Evolutionary conservation across 2,113 vertebrate species (phyloP).

Genomic region (Sinocyclocheilus grahami): DNA sequence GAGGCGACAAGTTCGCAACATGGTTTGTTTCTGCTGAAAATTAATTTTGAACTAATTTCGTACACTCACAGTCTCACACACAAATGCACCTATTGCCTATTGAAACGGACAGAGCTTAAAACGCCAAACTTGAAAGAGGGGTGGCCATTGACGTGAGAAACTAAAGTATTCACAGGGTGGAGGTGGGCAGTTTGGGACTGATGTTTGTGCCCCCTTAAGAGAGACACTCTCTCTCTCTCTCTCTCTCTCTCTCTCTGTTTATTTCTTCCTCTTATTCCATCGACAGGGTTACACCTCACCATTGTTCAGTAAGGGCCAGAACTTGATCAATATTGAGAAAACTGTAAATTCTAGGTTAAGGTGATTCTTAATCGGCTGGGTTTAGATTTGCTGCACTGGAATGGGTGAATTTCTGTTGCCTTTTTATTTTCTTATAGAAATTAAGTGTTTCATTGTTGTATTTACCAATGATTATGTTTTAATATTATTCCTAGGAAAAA

Average conservation of each 20-base stretch:
- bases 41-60: conserved; percentile 11
- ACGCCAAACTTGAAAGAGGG: background rate
- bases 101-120: background rate
- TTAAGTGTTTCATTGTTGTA: conserved; percentile 54
- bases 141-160: background rate
- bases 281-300: conserved; percentile 47
- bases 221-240: background rate
- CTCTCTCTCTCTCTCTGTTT: background rate
- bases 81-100: conserved; percentile 7
- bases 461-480: conserved; percentile 55
- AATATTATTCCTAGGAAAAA: conserved; percentile 35
- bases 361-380: conserved; percentile 53
- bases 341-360: conserved; percentile 41
- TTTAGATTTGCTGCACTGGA: conserved; percentile 62
- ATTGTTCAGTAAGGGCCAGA: conserved; percentile 56
- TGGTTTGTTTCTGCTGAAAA: conserved; percentile 13
- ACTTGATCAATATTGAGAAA: conserved; percentile 45
- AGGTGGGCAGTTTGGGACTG: background rate
- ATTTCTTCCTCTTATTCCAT: conserved; percentile 34
- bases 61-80: background rate
- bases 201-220: conserved; percentile 1
- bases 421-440: conserved; percentile 63
- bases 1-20: conserved; percentile 3
- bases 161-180: no score
- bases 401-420: conserved; percentile 54